Evolutionary conservation across 1,140 invertebrate genomes (phyloP).

Genomic region (Heterodera carotae): DNA sequence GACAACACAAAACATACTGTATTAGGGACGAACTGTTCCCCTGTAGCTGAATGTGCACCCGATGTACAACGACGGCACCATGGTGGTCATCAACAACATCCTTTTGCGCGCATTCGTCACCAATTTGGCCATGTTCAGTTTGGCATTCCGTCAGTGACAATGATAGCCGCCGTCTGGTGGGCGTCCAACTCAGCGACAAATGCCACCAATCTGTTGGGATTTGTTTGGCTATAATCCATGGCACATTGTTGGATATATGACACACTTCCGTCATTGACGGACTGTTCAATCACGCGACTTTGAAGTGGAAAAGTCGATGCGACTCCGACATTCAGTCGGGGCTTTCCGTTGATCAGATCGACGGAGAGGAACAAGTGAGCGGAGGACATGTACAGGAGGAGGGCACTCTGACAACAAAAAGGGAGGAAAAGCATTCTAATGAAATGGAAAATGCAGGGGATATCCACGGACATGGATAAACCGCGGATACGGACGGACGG

Average conservation of each 20-base stretch:
- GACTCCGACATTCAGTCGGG: not conserved
- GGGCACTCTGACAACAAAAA: slow-evolving; percentile 6
- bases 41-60: not conserved
- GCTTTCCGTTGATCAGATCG: slow-evolving; percentile 15
- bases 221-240: not conserved
- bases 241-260: not conserved
- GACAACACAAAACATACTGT: not conserved
- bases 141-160: not conserved
- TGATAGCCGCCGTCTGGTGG: not conserved
- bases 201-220: not conserved
- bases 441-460: too few species aligned
- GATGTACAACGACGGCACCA: not conserved
- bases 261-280: not conserved
- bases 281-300: not conserved
- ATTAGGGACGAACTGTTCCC: not conserved
- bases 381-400: not conserved
- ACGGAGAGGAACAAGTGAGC: not conserved
- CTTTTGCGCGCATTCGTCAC: not conserved
- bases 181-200: not conserved
- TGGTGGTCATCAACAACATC: too few species aligned
- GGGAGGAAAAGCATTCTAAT: not conserved
- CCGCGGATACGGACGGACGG: too few species aligned
- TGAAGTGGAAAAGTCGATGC: not conserved
- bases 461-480: too few species aligned
- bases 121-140: not conserved